These are phyloP conservation scores for Drosophila orena DNA, from an alignment of 1,140 invertebrate species.

Conservation along the genomic window DNA sequence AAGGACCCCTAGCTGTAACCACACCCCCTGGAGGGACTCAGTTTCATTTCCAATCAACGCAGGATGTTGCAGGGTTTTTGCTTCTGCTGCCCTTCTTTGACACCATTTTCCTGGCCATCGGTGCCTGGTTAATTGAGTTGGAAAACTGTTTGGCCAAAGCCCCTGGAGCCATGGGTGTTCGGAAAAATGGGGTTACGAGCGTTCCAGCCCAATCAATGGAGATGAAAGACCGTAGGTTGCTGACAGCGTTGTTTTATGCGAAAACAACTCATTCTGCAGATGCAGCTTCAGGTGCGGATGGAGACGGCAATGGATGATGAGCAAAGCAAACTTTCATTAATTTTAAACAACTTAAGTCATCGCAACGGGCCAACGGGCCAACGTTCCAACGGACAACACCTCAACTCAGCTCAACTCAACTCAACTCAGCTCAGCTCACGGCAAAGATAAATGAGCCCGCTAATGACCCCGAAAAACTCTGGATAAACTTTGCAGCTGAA, in stretches of 20 bases:
- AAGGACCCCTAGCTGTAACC: neutral
- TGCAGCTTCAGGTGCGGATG: slow-evolving; percentile 16
- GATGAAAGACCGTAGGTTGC: slow-evolving; percentile 20
- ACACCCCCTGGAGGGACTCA: slow-evolving; percentile 24
- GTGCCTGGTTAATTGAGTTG: slow-evolving; percentile 60
- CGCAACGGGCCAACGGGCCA: neutral
- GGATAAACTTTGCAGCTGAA: slow-evolving; percentile 59
- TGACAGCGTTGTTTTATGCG: slow-evolving; percentile 33
- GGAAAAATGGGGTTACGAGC: neutral
- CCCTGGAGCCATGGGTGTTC: slow-evolving; percentile 17
- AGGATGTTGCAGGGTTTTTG: slow-evolving; percentile 44
- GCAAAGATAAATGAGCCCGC: slow-evolving; percentile 66
- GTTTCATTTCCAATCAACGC: slow-evolving; percentile 48
- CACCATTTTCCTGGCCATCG: slow-evolving; percentile 23
- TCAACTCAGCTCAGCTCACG: slow-evolving; percentile 31
- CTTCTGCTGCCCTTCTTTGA: slow-evolving; percentile 31
- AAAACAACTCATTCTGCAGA: slow-evolving; percentile 32
- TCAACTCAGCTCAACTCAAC: slow-evolving; percentile 17
- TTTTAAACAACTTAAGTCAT: slow-evolving; percentile 58
- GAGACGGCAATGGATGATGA: neutral
- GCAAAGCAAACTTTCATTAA: slow-evolving; percentile 62
- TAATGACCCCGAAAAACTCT: slow-evolving; percentile 55
- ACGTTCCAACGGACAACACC: slow-evolving; percentile 7
- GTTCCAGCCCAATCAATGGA: slow-evolving; percentile 37
- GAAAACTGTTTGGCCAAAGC: slow-evolving; percentile 56